Evolutionary conservation across 1,140 invertebrate species (phyloP), one percentile per base, ranked within the genome.

Genomic region (Hyles vespertilio): DNA sequence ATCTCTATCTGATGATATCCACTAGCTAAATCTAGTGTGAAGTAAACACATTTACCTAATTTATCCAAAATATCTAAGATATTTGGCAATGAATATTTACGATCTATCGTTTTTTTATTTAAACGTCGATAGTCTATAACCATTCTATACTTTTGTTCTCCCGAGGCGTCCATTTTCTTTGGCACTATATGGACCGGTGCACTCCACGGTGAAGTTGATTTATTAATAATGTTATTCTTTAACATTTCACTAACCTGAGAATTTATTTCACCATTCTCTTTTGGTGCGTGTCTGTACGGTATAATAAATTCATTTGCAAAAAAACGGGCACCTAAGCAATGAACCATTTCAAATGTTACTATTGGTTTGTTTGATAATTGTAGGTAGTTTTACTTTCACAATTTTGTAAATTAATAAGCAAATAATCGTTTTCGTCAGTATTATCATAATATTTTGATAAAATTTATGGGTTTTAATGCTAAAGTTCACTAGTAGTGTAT

Each of bases 1-100:
- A 60, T n/a, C 32, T 48, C 51, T 10, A 54, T 50, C 33, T 60
- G 58, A 32, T 60, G 58, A 49, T 60, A 60, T 3, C 58, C 58
- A 32, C 49, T 51, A 34, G 54, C 54, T 48, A 56, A 47, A 32
- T 56, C 54, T 48, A 56, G 3, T n/a, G 32, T 34, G 11, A 56
- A 56, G 11, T 56, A 48, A 33, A 2, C 10, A 8, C 3, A 3
- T 3, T 55, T 55, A 8, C 40, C 57, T 59, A 59, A 51, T 7
- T 52, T 50, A 22, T 52, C 57, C n/a, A 58, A 52, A 34, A 59
- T 10, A 32, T 59, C 58, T 9, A 6, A 40, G 22, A 59, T 60
- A 32, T 60, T 60, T 5, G 58, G 58, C 44, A 60, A 51, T 5
- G 58, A 53, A 22, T 45, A 61, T 56, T 55, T 56, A 12, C 56